Evolutionary conservation across 2,797 vertebrate species (phyloP).

Genomic region (Hippoglossus hippoglossus): DNA sequence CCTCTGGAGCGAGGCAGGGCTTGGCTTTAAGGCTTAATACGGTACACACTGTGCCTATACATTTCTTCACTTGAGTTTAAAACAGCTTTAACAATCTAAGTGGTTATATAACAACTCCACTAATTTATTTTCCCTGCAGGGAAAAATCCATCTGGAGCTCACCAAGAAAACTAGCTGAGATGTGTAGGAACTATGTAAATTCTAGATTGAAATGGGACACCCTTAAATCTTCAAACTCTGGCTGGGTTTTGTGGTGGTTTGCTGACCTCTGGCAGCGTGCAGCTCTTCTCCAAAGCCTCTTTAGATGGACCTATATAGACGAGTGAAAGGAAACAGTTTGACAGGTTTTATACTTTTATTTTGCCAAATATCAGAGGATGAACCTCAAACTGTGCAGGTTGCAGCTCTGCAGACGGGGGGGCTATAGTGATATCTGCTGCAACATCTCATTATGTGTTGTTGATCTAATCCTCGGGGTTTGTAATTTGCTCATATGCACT

Average conservation of each 20-base stretch:
- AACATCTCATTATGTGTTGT: constrained; percentile 72
- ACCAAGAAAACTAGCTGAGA: constrained; percentile 37
- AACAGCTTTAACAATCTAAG: constrained; percentile 67
- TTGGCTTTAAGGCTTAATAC: constrained; percentile 60
- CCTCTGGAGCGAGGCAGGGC: constrained; percentile 29
- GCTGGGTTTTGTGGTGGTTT: constrained; percentile 5
- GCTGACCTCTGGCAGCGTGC: background rate
- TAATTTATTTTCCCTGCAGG: constrained; percentile 44
- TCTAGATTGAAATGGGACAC: background rate
- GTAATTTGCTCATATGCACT: constrained; percentile 79
- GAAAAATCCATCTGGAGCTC: constrained; percentile 54
- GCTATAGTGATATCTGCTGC: constrained; percentile 58
- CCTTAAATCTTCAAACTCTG: constrained; percentile 5
- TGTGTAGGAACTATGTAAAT: constrained; percentile 52
- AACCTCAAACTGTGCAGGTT: constrained; percentile 17
- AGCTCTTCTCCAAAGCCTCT: constrained; percentile 14
- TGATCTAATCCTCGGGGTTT: constrained; percentile 76
- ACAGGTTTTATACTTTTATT: constrained; percentile 43
- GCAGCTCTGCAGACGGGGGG: constrained; percentile 42
- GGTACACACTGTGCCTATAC: constrained; percentile 59
- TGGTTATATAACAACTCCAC: constrained; percentile 61
- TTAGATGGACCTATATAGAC: constrained; percentile 1
- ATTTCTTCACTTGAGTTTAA: constrained; percentile 56
- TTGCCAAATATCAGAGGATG: constrained; percentile 44
- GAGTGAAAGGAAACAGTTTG: constrained; percentile 24